Base-by-base conservation (phyloP, 1,140 invertebrate genomes). In the Venustaconcha ellipsiformis region DNA sequence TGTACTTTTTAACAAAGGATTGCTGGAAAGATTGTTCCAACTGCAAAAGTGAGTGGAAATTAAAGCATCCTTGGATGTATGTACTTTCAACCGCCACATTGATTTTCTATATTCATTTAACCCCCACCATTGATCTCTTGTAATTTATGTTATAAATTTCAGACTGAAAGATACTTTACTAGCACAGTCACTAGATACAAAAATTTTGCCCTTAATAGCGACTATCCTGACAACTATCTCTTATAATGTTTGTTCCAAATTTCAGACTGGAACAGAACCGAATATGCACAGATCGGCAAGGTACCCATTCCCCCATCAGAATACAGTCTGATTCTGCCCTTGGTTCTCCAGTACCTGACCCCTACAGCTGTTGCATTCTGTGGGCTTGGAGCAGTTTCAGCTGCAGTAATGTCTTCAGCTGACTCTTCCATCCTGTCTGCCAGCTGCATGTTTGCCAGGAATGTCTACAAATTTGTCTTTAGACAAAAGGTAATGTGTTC, bases 321-420 rank as follows among this genome's bases (percentile, higher is more conserved):
- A 90, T 95, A 94, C 3, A 95, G 83, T 95, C 73, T 98, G 94
- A 96, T 99, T 72, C 91, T 99, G 64, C 98, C 98, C 6, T 93
- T 99, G 93, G 97, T 99, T 12, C 92, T 99, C 82, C 97, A 99
- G 88, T 96, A 99, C 85, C 92, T 99, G 13, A 98, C 96, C 11
- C 98, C 97, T 0, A 83, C 88, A 87, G 96, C 96, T 90, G 95
- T 99, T 1, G 96, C 97, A 2, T 99, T 99, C 91, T 95, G 99
- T 86, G 97, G 97, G 1, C 91, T 99, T 73, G 98, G 98, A 0
- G 97, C 97, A n/a, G 96, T 99, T 5, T 98, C 97, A 1, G 97
- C 97, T 6, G 97, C 97, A 17, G 97, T 99, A 55, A 99, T 99
- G 97, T 99, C 97, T 37, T 99, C 97, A 5, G 97, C 97, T 0